Evolutionary conservation across 2,888 invertebrate genomes (phyloP).

Genomic region (Caenorhabditis doughertyi): DNA sequence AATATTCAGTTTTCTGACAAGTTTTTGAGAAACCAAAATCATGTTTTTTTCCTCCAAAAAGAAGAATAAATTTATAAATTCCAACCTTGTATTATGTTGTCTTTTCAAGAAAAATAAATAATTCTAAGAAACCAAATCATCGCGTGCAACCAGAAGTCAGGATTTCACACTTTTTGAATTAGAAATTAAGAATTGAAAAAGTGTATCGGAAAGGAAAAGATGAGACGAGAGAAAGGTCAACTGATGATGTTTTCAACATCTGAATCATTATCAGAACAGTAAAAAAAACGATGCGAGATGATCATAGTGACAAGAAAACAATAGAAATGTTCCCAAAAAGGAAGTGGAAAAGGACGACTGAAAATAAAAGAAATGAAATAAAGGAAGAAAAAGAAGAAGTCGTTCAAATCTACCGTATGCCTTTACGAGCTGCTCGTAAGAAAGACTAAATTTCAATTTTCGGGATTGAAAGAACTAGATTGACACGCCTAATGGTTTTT

Average conservation of each 20-base stretch:
- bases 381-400: not conserved
- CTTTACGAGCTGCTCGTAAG: not conserved
- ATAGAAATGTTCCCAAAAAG: not conserved
- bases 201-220: constrained; percentile 20
- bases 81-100: constrained; percentile 10
- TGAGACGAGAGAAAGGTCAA: not conserved
- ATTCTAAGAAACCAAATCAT: constrained; percentile 15
- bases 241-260: constrained; percentile 9
- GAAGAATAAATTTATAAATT: not conserved
- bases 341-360: not conserved
- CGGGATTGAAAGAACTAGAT: not conserved
- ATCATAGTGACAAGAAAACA: not conserved
- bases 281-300: not conserved
- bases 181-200: not conserved
- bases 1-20: not conserved
- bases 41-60: not conserved
- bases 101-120: constrained; percentile 19
- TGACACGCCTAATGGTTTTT: not conserved
- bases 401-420: not conserved
- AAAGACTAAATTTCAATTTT: constrained; percentile 13
- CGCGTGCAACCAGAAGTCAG: constrained; percentile 13
- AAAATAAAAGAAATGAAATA: not conserved
- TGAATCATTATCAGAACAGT: constrained; percentile 11
- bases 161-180: constrained; percentile 21
- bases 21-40: not conserved